Percentiles rank a stretch among this genome's conserved stretches.
Conservation (phyloP, 2,888 invertebrate genomes). For the Hymenopus coronatus region DNA sequence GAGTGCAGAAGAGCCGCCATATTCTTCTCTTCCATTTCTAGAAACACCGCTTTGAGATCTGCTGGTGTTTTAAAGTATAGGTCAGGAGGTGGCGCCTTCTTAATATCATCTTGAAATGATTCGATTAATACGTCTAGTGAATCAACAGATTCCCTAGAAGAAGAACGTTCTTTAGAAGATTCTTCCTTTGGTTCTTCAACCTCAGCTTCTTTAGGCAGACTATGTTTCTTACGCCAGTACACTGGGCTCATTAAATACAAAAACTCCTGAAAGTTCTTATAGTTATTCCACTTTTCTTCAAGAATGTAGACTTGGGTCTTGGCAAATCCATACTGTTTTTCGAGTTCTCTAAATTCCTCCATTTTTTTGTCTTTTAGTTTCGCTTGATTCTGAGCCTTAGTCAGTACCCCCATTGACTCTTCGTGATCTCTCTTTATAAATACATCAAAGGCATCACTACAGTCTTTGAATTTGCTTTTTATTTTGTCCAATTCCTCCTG, state of each 20-base stretch:
- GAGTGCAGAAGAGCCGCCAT: conserved; percentile 61
- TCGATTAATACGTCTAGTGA: not conserved
- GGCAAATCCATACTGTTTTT: conserved; percentile 46
- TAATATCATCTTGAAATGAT: not conserved
- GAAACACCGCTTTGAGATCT: conserved; percentile 51
- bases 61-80: conserved; percentile 57
- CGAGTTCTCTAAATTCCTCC: conserved; percentile 49
- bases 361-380: conserved; percentile 48
- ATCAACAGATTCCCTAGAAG: not conserved
- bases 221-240: conserved; percentile 56
- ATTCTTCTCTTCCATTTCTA: conserved; percentile 61
- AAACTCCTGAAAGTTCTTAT: conserved; percentile 65
- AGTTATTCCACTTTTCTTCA: conserved; percentile 60
- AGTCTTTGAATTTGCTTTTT: conserved; percentile 48
- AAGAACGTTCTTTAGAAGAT: not conserved
- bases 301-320: conserved; percentile 55
- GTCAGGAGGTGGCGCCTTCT: conserved; percentile 40
- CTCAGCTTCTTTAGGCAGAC: conserved; percentile 38
- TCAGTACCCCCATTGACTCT: conserved; percentile 56
- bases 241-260: conserved; percentile 65
- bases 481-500: not conserved
- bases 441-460: conserved; percentile 57
- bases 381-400: conserved; percentile 52
- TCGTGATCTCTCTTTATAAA: conserved; percentile 61
- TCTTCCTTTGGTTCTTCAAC: too few relatives aligned